Base-by-base conservation (phyloP, 2,113 vertebrate genomes). In the Arothron firmamentum region DNA sequence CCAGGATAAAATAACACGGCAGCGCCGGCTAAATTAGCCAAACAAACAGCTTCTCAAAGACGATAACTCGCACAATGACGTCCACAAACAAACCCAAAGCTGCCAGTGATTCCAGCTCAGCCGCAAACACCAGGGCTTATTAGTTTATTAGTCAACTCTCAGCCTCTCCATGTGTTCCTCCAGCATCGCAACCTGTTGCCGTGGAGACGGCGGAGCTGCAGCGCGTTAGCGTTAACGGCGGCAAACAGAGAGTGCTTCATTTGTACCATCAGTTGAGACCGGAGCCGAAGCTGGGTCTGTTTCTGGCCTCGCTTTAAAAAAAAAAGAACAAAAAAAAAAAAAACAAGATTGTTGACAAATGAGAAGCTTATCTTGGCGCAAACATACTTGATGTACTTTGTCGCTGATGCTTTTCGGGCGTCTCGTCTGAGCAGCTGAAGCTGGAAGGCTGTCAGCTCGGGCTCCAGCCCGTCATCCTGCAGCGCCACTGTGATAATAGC, bases 151-250 rank as follows among this genome's bases (percentile, higher is more conserved):
- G 75, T 71, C 60, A 68, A 45, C 21, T 10, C 13, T 56, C 72
- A 38, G 45, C 43, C 31, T 67, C 17, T 20, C 55, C 34, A 4
- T 38, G n/a, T 31, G 45, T 63, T 46, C 38, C 46, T 66, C 7
- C 72, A 38, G 53, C 41, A 31, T 31, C 52, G 70, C 70, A 74
- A 85, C 80, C 69, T 84, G 87, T 87, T 85, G 86, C 87, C 80
- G 73, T 86, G 86, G 87, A 68, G 78, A 90, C 82, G n/a, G 72
- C 11, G 4, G 50, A 41, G 8, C 52, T 62, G 42, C 34, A 65
- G 71, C 78, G 73, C 50, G 74, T 53, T 66, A 13, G 46, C 3
- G 48, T 48, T 52, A 41, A 38, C 65, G 52, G 65, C 46, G 31
- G 57, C 45, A 52, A 70, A 65, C 6, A 16, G 64, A 61, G 19